Percentiles rank a stretch among this genome's conserved stretches.
These are phyloP conservation scores for Neolamprologus tretocephalus DNA, from an alignment of 2,113 vertebrate genomes.

Conservation along the genomic window DNA sequence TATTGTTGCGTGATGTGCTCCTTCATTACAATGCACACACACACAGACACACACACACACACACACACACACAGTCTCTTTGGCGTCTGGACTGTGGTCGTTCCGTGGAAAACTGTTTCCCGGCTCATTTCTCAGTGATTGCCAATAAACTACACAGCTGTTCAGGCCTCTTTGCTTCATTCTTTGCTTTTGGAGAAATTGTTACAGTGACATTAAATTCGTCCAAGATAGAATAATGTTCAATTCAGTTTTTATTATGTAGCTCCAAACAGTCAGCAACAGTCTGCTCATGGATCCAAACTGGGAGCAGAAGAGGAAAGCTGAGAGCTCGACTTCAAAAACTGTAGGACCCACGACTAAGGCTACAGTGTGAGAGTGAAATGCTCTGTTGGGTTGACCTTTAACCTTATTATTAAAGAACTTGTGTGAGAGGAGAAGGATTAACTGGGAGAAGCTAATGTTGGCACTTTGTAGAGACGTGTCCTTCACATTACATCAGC, in stretches of 20 bases:
- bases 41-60: neutral
- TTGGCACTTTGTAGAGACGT: neutral
- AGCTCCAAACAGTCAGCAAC: neutral
- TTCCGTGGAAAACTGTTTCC: neutral
- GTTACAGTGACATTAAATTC: neutral
- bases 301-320: neutral
- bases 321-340: neutral
- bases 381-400: neutral
- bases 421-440: neutral
- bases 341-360: neutral
- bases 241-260: neutral
- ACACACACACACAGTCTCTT: neutral
- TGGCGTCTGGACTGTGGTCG: neutral
- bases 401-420: neutral
- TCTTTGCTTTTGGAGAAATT: neutral
- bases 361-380: neutral
- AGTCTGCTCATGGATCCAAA: neutral
- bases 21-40: neutral
- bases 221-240: neutral
- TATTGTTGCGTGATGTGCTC: rapidly evolving
- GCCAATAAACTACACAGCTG: neutral
- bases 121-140: neutral
- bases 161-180: neutral
- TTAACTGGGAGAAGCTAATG: neutral
- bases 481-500: neutral